Conservation (phyloP, 2,113 vertebrate genomes). For the Mus spicilegus region DNA sequence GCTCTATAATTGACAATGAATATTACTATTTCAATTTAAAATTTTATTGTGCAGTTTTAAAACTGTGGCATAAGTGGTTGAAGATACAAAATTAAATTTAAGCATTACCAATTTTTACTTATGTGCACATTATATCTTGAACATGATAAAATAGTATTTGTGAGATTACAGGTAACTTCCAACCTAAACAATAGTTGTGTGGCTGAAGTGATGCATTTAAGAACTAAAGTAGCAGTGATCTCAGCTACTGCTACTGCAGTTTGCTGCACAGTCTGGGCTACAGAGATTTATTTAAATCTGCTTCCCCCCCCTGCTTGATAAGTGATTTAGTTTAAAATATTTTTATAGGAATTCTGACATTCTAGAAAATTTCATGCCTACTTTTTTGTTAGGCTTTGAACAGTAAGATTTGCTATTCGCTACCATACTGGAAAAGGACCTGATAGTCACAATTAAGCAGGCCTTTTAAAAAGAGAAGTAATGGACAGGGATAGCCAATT, state of each 20-base stretch:
- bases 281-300: conserved; percentile 5
- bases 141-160: not conserved
- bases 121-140: conserved; percentile 1
- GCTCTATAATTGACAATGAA: conserved; percentile 30
- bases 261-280: conserved; percentile 51
- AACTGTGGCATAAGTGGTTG: conserved; percentile 53
- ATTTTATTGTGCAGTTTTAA: conserved; percentile 64
- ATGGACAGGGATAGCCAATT: conserved; percentile 51
- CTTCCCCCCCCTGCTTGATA: not conserved
- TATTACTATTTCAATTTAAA: conserved; percentile 44
- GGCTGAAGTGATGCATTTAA: conserved; percentile 36
- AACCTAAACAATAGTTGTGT: conserved; percentile 27
- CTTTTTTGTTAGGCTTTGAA: conserved; percentile 18
- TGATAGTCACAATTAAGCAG: conserved; percentile 40
- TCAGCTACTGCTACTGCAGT: conserved; percentile 30
- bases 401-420: not conserved
- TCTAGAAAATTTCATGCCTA: conserved; percentile 66
- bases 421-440: not conserved
- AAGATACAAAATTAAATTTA: conserved; percentile 67
- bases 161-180: conserved; percentile 36
- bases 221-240: conserved; percentile 28
- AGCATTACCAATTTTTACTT: conserved; percentile 55
- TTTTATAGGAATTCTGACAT: not conserved
- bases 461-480: conserved; percentile 45
- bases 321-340: conserved; percentile 14